These are phyloP conservation scores for Adineta ricciae DNA, from an alignment of 2,888 invertebrate genomes.

Conservation along the genomic window DNA sequence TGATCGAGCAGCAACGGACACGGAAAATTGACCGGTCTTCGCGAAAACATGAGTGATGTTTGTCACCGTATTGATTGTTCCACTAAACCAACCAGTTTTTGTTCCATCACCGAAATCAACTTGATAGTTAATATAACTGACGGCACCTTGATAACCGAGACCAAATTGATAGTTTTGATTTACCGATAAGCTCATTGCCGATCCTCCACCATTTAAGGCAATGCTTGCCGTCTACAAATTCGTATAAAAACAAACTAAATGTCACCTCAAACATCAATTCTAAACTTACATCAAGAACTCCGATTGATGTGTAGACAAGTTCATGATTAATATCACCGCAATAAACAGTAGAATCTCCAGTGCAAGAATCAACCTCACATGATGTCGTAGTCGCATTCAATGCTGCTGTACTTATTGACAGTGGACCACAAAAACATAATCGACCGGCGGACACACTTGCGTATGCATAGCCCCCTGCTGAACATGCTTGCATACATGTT, in stretches of 20 bases:
- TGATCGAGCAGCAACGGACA: background rate
- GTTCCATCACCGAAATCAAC: background rate
- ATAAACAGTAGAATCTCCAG: background rate
- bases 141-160: background rate
- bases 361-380: background rate
- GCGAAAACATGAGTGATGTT: background rate
- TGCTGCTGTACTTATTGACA: background rate
- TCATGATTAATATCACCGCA: conserved; percentile 24
- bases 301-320: conserved; percentile 6
- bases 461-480: background rate
- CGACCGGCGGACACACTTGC: background rate
- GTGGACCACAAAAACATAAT: conserved; percentile 8
- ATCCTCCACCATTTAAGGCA: background rate
- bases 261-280: too few relatives aligned
- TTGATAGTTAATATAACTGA: background rate
- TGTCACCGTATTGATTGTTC: background rate
- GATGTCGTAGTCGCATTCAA: background rate
- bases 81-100: background rate
- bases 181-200: background rate
- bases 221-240: background rate
- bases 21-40: background rate
- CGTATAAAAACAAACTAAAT: background rate
- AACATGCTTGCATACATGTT: conserved; percentile 11
- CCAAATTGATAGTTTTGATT: background rate
- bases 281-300: conserved; percentile 3